Conservation (phyloP, 1,140 invertebrate species). For the Drosophila persimilis region DNA sequence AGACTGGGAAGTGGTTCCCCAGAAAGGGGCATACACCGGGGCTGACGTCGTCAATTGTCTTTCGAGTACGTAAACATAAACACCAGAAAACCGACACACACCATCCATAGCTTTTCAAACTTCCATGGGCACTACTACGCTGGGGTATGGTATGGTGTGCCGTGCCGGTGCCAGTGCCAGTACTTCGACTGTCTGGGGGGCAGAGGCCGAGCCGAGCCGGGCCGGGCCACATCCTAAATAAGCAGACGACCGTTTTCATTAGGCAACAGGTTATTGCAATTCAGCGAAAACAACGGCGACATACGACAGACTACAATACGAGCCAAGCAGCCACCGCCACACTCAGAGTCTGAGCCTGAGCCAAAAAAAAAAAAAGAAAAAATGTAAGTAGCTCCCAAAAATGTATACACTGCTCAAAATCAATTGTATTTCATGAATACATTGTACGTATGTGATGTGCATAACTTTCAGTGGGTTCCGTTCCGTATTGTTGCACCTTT, state of each 20-base stretch:
- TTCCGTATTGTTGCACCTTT: conserved; percentile 32
- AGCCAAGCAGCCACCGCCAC: conserved; percentile 21
- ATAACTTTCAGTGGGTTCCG: conserved; percentile 24
- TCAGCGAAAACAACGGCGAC: conserved; percentile 64
- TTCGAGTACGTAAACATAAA: conserved; percentile 61
- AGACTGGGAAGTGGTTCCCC: conserved; percentile 6
- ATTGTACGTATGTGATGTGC: conserved; percentile 37
- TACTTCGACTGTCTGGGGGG: conserved; percentile 38
- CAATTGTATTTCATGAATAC: conserved; percentile 37
- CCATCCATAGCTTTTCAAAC: conserved; percentile 1
- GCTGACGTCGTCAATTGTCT: conserved; percentile 53
- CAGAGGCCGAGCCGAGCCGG: conserved; percentile 7
- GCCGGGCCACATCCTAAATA: conserved; percentile 71
- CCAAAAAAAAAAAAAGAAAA: conserved; percentile 28
- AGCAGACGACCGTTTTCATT: conserved; percentile 66
- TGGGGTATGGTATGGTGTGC: not conserved
- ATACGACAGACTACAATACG: conserved; percentile 49
- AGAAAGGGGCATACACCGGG: not conserved
- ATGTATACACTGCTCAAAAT: conserved; percentile 67
- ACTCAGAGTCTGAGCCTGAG: conserved; percentile 7
- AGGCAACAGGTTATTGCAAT: conserved; percentile 81
- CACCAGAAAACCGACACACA: conserved; percentile 27
- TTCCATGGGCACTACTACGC: not conserved
- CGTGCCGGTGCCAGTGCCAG: conserved; percentile 26
- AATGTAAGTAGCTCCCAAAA: conserved; percentile 76